Evolutionary conservation across 2,113 vertebrate genomes (phyloP).

Genomic region (Carlito syrichta): DNA sequence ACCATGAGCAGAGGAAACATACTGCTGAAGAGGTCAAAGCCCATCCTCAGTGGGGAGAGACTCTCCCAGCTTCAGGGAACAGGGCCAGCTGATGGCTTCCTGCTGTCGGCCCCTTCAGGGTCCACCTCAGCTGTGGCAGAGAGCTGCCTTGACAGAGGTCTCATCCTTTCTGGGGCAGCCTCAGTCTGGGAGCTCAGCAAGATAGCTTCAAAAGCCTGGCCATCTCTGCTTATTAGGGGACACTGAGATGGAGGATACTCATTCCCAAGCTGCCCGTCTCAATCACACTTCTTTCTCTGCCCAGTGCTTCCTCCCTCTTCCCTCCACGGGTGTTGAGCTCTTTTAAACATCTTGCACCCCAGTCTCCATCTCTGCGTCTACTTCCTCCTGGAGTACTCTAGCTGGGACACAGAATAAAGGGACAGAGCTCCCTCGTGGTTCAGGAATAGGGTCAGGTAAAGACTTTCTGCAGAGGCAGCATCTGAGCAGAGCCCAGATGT

Average conservation of each 20-base stretch:
- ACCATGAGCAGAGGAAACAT: no score
- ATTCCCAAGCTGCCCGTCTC: background rate
- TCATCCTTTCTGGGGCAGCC: background rate
- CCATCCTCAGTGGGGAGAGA: background rate
- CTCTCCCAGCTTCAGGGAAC: background rate
- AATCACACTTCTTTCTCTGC: background rate
- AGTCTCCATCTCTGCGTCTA: background rate
- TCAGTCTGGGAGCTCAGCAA: background rate
- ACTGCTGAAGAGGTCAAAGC: accelerated
- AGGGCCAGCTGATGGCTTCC: no score
- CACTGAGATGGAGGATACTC: accelerated
- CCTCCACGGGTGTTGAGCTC: accelerated
- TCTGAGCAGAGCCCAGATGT: background rate
- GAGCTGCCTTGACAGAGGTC: background rate
- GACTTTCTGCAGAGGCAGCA: no score
- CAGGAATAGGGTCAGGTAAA: background rate
- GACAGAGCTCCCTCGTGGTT: background rate
- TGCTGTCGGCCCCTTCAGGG: accelerated
- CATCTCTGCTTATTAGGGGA: accelerated
- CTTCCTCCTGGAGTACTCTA: background rate
- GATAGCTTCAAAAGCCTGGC: no score
- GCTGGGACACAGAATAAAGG: background rate
- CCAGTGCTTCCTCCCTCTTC: background rate
- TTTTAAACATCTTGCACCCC: no score
- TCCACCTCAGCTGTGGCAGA: background rate